Percentiles rank a stretch among this genome's conserved stretches.
phyloP scores from a whole-genome alignment of 37 sponge, comb jelly and placozoan genomes.

The Geodia barretti region DNA sequence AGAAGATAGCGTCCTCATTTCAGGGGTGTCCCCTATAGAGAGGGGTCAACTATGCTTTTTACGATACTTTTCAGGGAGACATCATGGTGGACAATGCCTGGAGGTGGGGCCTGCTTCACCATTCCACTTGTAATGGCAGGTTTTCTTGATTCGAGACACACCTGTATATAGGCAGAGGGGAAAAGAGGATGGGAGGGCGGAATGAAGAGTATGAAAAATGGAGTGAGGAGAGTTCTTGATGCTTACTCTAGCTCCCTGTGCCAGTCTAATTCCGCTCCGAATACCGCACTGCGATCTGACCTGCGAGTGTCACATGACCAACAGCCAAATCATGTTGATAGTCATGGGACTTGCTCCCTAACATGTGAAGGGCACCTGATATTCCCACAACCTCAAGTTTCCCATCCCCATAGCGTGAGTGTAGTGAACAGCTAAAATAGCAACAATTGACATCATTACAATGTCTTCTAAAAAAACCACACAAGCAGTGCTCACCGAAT shows the following conservation, averaged over 20 bases:
- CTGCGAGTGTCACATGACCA: slow-evolving; percentile 30
- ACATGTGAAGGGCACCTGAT: slow-evolving; percentile 83
- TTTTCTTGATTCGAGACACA: slow-evolving; percentile 18
- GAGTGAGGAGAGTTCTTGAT: too few relatives aligned
- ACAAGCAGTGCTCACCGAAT: slow-evolving; percentile 32
- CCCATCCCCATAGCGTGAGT: slow-evolving; percentile 69
- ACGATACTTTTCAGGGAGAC: slow-evolving; percentile 4
- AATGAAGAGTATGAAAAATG: too few relatives aligned
- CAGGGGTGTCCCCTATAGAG: too few relatives aligned
- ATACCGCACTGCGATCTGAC: slow-evolving; percentile 83
- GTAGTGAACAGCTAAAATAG: slow-evolving; percentile 35
- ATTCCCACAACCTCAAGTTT: slow-evolving; percentile 85
- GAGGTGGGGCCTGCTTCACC: slow-evolving; percentile 88
- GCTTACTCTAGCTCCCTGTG: slow-evolving; percentile 75
- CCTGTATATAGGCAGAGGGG: slow-evolving; percentile 21
- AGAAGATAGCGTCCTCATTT: too few relatives aligned
- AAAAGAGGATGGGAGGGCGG: neutral
- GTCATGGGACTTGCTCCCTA: neutral
- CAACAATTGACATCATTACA: neutral
- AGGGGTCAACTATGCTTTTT: neutral
- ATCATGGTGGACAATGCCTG: slow-evolving; percentile 57
- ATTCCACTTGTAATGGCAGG: slow-evolving; percentile 90
- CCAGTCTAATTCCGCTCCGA: slow-evolving; percentile 75
- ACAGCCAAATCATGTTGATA: neutral
- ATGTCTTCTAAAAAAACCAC: neutral